phyloP scores from a whole-genome alignment of 2,797 vertebrate species.

The Smutsia temminckii region DNA sequence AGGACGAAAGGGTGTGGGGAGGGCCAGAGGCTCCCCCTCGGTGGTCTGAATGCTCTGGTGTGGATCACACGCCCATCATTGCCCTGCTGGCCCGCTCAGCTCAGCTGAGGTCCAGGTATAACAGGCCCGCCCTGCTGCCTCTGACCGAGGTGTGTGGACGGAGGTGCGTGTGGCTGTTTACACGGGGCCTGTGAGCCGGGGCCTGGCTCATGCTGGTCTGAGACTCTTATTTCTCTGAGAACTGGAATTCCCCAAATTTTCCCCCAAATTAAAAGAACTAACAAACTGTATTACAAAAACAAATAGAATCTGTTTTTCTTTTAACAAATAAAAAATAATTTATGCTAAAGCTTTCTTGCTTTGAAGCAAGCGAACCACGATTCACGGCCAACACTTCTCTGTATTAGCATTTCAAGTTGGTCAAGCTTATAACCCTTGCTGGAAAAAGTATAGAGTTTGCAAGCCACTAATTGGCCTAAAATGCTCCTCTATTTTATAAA shows the following conservation, averaged over 20 bases:
- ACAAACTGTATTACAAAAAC: constrained; percentile 73
- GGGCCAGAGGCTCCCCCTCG: constrained; percentile 13
- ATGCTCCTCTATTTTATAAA: constrained; percentile 71
- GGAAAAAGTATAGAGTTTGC: constrained; percentile 70
- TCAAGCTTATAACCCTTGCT: constrained; percentile 66
- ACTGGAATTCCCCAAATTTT: constrained; percentile 74
- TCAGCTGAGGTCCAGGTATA: constrained; percentile 70
- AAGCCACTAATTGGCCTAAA: constrained; percentile 79
- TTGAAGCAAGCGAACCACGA: background rate
- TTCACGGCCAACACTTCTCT: constrained; percentile 61
- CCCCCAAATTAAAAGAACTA: constrained; percentile 73
- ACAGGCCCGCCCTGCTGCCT: constrained; percentile 44
- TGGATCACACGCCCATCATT: constrained; percentile 14
- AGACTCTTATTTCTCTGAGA: constrained; percentile 57
- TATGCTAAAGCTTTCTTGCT: constrained; percentile 74
- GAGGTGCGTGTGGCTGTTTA: constrained; percentile 54
- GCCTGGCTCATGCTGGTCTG: constrained; percentile 35
- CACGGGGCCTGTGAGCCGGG: constrained; percentile 22
- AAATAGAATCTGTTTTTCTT: constrained; percentile 72
- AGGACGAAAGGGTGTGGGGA: background rate
- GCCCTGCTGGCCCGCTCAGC: constrained; percentile 54
- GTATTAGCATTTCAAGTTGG: constrained; percentile 52
- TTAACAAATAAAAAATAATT: constrained; percentile 75
- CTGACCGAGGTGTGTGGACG: constrained; percentile 55
- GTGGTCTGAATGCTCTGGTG: constrained; percentile 64